Evolutionary conservation across 1,140 invertebrate species (phyloP), one percentile per base, ranked within the genome.

Genomic region (Melanaphis sacchari): DNA sequence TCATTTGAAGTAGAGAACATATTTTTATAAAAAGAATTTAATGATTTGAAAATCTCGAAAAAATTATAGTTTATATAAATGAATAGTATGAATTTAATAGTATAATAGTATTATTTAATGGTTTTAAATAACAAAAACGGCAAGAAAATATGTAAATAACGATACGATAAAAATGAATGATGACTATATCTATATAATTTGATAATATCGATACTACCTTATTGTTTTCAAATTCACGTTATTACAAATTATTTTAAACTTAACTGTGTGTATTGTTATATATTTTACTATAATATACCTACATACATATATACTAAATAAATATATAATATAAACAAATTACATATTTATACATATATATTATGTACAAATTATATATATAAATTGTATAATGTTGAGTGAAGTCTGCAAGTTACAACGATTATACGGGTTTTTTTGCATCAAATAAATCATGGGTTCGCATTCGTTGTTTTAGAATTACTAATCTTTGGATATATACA

Each of bases 381-480:
- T 49, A 49, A 49, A 15, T 3, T 21, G 46, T 49, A 49, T 76
- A 76, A n/a, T 76, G 59, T 76, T 76, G 59, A 76, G 59, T n/a
- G 59, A n/a, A 76, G 59, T n/a, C 59, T 76, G 3, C 59, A n/a
- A 76, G 59, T 76, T 76, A 76, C 59, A n/a, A 66, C 59, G n/a
- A 76, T n/a, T 76, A 36, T 76, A 76, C 31, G 31, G 54, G 31
- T 76, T 76, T 66, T 59, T 76, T 76, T 36, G 31, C 15, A 76
- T 76, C 59, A 76, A 76, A 76, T 76, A 76, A 76, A 76, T 76
- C 59, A 76, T 76, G 31, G 59, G 59, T 76, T n/a, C 36, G 59
- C 31, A 76, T 76, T 76, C 59, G 59, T 76, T 76, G n/a, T 85
- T 85, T 85, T 85, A 85, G 82, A 85, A 85, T 85, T 85, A 85